Evolutionary conservation across 2,888 invertebrate species (phyloP).

Genomic region (Ceriagrion tenellum): DNA sequence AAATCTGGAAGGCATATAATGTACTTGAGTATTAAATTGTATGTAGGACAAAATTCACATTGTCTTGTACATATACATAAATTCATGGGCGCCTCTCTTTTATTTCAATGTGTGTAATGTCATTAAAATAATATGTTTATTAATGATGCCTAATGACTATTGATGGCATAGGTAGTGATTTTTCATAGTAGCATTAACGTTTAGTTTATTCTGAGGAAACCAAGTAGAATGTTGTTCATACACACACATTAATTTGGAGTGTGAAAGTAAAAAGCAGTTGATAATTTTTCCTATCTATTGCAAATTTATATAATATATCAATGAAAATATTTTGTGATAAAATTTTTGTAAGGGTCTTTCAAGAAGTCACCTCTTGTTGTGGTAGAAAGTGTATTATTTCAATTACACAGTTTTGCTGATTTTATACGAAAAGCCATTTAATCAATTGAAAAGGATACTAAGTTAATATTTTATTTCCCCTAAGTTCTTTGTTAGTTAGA

Average conservation of each 20-base stretch:
- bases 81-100: no score
- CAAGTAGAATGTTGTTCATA: background rate
- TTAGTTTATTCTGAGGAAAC: background rate
- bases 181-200: background rate
- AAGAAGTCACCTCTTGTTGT: background rate
- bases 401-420: background rate
- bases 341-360: background rate
- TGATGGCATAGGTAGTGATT: background rate
- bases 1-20: background rate
- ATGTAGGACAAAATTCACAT: background rate
- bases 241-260: background rate
- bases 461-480: background rate
- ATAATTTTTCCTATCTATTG: background rate
- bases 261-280: background rate
- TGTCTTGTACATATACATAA: background rate
- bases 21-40: background rate
- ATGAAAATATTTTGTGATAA: slow-evolving; percentile 32
- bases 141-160: background rate
- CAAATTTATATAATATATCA: background rate
- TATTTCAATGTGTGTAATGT: no score
- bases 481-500: background rate
- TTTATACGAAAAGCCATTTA: background rate
- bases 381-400: background rate
- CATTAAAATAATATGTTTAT: background rate
- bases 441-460: background rate